These are phyloP conservation scores for Glareola pratincola DNA, from an alignment of 2,113 vertebrate species.

Conservation along the genomic window DNA sequence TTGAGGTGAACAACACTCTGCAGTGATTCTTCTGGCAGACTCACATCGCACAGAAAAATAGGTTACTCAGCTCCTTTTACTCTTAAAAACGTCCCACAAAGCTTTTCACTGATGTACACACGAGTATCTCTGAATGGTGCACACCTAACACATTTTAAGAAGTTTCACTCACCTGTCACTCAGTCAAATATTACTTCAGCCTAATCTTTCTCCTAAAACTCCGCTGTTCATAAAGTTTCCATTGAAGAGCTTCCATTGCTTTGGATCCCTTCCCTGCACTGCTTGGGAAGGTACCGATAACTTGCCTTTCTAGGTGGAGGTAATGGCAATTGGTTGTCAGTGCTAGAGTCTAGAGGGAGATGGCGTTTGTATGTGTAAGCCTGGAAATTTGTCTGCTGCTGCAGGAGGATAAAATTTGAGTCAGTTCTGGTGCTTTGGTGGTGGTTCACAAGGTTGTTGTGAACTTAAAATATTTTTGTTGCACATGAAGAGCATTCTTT, in stretches of 20 bases:
- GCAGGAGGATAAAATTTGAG: neutral
- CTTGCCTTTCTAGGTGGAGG: neutral
- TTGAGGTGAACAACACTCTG: neutral
- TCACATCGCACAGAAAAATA: neutral
- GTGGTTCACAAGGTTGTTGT: neutral
- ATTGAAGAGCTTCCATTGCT: neutral
- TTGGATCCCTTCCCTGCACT: neutral
- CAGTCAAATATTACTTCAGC: neutral
- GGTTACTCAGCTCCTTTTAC: neutral
- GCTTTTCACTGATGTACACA: neutral
- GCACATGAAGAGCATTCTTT: neutral
- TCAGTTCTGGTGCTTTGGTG: neutral
- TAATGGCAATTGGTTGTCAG: neutral
- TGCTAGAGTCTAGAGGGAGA: neutral
- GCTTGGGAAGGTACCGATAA: neutral
- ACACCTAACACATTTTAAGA: neutral
- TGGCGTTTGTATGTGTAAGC: neutral
- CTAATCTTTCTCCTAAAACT: neutral
- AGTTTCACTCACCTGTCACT: neutral
- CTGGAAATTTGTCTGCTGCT: neutral
- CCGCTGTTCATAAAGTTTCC: neutral
- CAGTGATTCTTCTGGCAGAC: neutral
- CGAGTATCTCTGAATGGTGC: neutral
- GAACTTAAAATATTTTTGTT: neutral
- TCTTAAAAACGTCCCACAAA: neutral